A percentile compares a stretch with the other conserved stretches of the same genome.
phyloP scores from a whole-genome alignment of 2,888 invertebrate genomes.

The Ormia ochracea region DNA sequence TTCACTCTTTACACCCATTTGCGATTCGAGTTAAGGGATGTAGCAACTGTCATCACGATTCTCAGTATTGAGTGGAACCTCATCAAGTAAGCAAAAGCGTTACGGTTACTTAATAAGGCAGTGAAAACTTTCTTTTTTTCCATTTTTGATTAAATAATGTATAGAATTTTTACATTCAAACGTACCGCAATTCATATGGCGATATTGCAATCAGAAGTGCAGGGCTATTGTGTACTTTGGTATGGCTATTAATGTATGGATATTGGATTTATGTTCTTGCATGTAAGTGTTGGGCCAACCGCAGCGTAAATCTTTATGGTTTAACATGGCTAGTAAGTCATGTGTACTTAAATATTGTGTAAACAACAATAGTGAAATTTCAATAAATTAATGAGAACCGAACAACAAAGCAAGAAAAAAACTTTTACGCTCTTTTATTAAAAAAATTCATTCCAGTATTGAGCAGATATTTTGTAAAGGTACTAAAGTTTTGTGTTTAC shows the following conservation, averaged over 20 bases:
- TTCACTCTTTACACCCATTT: no score
- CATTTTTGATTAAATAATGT: no score
- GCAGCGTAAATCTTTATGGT: conserved; percentile 41
- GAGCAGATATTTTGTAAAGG: no score
- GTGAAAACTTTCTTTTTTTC: no score
- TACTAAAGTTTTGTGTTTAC: no score
- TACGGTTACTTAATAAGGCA: no score
- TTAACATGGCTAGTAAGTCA: conserved; percentile 45
- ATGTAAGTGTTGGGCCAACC: conserved; percentile 18
- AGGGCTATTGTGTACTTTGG: neutral
- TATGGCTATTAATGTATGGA: neutral
- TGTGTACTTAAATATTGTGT: conserved; percentile 40
- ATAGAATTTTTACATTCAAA: neutral
- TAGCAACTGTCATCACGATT: no score
- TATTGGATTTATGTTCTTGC: neutral
- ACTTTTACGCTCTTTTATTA: neutral
- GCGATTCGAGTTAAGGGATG: no score
- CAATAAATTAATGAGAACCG: conserved; percentile 48
- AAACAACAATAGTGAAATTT: conserved; percentile 47
- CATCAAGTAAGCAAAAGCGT: no score
- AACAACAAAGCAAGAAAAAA: conserved; percentile 1
- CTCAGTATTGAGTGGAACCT: no score
- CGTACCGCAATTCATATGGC: neutral
- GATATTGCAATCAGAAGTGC: neutral
- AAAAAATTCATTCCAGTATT: neutral